Base-by-base conservation (phyloP, 1,140 invertebrate genomes). In the Halesus radiatus region DNA sequence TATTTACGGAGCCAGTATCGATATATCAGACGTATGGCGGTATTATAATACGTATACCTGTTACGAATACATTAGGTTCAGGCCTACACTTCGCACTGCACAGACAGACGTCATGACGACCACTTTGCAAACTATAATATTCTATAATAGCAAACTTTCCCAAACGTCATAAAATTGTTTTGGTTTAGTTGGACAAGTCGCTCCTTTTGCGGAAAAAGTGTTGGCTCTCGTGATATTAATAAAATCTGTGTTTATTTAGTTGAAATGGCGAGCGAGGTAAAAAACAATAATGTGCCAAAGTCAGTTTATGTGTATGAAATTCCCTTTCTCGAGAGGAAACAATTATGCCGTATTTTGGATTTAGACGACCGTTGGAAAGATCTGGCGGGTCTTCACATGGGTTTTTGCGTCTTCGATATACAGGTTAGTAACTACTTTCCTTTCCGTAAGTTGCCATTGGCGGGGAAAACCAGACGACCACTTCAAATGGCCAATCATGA, bases 261-360 rank as follows among this genome's bases (percentile, higher is more conserved):
- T n/a, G 50, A 68, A 68, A 78, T 78, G 76, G 26, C 76, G 0
- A 66, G 53, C n/a, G 76, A 68, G 54, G 52, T 29, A 29, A 78
- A 66, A 60, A 76, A 76, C 60, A 62, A 64, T 37, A 74, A 74
- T 58, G 54, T 20, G 0, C 37, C 50, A 22, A 77, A 68, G 86
- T 85, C 85, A 87, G 85, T 90, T 86, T 95, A 94, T 86, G 91
- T 96, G 84, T 95, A 96, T 84, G 88, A 96, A 56, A 86, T 97
- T 72, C 95, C 95, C 7, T 93, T 92, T 84, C 84, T 88, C 22
- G 91, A 93, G 84, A 90, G 93, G 76, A 91, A 90, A 75, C 90
- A 94, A 84, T 85, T 97, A 20, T 96, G 95, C 85, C 89, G 92
- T 85, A 91, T 96, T 84, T 87, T 97, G 56, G 96, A 97, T 87